phyloP scores from a whole-genome alignment of 2,797 vertebrate species.

The Thaleichthys pacificus region DNA sequence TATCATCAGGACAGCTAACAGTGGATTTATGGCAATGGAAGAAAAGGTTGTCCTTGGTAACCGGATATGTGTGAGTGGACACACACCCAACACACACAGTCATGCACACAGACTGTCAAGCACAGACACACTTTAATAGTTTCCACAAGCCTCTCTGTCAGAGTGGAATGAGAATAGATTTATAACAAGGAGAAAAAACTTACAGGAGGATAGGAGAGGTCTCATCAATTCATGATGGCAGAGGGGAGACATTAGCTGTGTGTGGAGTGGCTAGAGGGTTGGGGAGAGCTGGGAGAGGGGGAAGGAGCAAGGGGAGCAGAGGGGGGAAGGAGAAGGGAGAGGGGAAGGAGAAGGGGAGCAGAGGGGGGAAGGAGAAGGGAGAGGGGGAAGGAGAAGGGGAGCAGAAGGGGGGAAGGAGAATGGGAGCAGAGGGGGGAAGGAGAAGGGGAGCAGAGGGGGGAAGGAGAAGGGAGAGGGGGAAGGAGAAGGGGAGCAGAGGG shows the following conservation, averaged over 20 bases:
- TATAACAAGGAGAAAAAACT: neutral
- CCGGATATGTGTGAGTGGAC: conserved; percentile 2
- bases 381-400: neutral
- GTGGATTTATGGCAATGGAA: neutral
- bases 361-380: neutral
- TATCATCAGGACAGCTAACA: too few species aligned
- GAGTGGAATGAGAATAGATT: neutral
- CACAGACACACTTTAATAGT: neutral
- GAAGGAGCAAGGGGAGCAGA: neutral
- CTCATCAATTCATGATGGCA: neutral
- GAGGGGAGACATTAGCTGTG: neutral
- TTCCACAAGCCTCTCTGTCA: neutral
- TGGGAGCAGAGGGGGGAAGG: neutral
- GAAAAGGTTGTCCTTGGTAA: neutral
- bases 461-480: too few species aligned
- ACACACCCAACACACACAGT: neutral
- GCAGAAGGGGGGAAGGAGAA: neutral
- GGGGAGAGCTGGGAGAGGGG: too few species aligned
- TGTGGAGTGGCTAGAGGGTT: too few species aligned
- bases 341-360: neutral
- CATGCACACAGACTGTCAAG: neutral
- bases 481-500: neutral
- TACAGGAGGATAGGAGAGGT: neutral
- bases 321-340: neutral
- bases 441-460: neutral